Conservation (phyloP, 1,140 invertebrate genomes). For the Arion vulgaris region DNA sequence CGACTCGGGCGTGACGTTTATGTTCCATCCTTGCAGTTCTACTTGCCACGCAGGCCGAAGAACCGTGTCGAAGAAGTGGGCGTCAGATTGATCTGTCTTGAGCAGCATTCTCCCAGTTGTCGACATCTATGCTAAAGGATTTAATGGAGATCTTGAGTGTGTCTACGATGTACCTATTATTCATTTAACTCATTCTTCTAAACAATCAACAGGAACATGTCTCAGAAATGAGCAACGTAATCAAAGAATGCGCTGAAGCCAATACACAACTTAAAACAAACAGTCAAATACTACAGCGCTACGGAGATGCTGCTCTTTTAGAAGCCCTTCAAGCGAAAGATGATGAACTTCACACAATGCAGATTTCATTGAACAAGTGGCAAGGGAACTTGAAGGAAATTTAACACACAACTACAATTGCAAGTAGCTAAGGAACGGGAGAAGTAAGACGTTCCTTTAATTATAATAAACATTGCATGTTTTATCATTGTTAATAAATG, state of each 20-base stretch:
- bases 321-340: slow-evolving; percentile 52
- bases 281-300: slow-evolving; percentile 15
- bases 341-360: slow-evolving; percentile 51
- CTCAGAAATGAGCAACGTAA: slow-evolving; percentile 47
- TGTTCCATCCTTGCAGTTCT: too few species aligned
- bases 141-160: too few species aligned
- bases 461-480: too few species aligned
- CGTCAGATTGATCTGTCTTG: too few species aligned
- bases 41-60: too few species aligned
- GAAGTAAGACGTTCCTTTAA: slow-evolving; percentile 39
- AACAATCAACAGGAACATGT: slow-evolving; percentile 58
- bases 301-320: slow-evolving; percentile 39
- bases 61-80: too few species aligned
- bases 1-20: too few species aligned
- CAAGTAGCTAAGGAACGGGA: slow-evolving; percentile 50
- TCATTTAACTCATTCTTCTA: too few species aligned
- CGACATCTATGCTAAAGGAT: too few species aligned
- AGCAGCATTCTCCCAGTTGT: too few species aligned
- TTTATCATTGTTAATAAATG: too few species aligned
- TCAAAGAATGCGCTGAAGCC: slow-evolving; percentile 14
- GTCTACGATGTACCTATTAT: too few species aligned
- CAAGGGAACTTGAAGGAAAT: slow-evolving; percentile 45
- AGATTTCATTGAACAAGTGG: slow-evolving; percentile 48
- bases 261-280: slow-evolving; percentile 20
- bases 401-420: slow-evolving; percentile 40